phyloP scores from a whole-genome alignment of 2,888 invertebrate species.

The Morpho achilles region DNA sequence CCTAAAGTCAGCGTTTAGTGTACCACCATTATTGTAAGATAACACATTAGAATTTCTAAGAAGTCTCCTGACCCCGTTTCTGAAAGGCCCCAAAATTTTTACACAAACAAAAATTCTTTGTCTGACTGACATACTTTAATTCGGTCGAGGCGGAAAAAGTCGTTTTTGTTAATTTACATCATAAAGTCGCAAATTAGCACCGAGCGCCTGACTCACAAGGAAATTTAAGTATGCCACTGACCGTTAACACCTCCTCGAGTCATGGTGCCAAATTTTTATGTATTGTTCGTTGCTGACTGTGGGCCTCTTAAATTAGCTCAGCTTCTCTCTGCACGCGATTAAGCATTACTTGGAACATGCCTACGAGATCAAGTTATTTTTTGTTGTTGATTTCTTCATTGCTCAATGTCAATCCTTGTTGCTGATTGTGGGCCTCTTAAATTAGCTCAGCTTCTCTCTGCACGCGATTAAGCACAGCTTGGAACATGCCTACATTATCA shows the following conservation, averaged over 20 bases:
- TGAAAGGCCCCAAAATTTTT: slow-evolving; percentile 23
- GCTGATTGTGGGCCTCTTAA: too few species aligned
- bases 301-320: too few species aligned
- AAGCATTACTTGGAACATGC: too few species aligned
- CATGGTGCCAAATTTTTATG: neutral
- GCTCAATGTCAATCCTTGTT: too few species aligned
- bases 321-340: too few species aligned
- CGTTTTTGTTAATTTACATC: slow-evolving; percentile 38
- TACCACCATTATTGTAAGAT: slow-evolving; percentile 5
- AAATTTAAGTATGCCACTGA: slow-evolving; percentile 36
- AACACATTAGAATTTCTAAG: slow-evolving; percentile 14
- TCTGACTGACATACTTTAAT: slow-evolving; percentile 37
- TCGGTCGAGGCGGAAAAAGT: slow-evolving; percentile 30
- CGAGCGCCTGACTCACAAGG: slow-evolving; percentile 30
- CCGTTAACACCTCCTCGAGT: slow-evolving; percentile 14
- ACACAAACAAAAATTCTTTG: slow-evolving; percentile 33
- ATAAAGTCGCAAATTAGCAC: slow-evolving; percentile 37
- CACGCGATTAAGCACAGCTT: too few species aligned
- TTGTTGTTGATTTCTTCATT: too few species aligned
- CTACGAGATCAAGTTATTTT: too few species aligned
- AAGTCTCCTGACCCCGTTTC: slow-evolving; percentile 32
- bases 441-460: too few species aligned
- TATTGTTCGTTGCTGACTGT: too few species aligned
- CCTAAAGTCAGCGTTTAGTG: too few species aligned
- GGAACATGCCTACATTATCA: too few species aligned